Evolutionary conservation across 2,888 invertebrate species (phyloP).

Genomic region (Polymixis flavicincta): DNA sequence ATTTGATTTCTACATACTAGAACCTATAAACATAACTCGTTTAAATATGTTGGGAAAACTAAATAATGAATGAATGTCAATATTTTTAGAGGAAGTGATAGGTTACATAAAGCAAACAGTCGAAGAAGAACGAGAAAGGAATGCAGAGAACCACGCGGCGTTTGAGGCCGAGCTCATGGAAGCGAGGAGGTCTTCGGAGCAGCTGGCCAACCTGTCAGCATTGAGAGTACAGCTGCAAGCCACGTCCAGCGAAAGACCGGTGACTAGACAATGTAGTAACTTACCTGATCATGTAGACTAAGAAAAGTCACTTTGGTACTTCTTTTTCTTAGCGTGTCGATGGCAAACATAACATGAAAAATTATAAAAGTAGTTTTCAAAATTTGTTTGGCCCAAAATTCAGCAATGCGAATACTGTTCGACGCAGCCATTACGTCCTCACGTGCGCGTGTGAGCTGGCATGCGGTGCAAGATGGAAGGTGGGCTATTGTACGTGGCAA

Average conservation of each 20-base stretch:
- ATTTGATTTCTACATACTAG: neutral
- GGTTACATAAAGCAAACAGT: constrained; percentile 83
- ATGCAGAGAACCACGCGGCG: constrained; percentile 80
- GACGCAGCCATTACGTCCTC: no score
- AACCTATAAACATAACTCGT: neutral
- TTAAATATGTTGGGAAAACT: neutral
- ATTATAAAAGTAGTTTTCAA: no score
- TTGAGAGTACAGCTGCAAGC: constrained; percentile 81
- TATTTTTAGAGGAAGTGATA: constrained; percentile 82
- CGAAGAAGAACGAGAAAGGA: constrained; percentile 84
- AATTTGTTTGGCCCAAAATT: no score
- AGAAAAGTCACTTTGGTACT: no score
- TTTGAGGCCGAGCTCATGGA: constrained; percentile 82
- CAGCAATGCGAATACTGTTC: no score
- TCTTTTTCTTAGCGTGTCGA: no score
- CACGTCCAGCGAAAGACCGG: constrained; percentile 78
- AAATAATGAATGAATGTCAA: neutral
- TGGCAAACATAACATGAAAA: no score
- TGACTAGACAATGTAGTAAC: no score
- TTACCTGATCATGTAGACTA: no score
- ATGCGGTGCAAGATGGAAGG: no score
- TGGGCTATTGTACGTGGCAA: no score
- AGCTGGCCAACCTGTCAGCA: constrained; percentile 79
- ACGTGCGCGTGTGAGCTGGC: no score
- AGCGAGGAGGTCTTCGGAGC: constrained; percentile 81